phyloP scores from a whole-genome alignment of 2,888 invertebrate species.

The Drosophila rellima region DNA sequence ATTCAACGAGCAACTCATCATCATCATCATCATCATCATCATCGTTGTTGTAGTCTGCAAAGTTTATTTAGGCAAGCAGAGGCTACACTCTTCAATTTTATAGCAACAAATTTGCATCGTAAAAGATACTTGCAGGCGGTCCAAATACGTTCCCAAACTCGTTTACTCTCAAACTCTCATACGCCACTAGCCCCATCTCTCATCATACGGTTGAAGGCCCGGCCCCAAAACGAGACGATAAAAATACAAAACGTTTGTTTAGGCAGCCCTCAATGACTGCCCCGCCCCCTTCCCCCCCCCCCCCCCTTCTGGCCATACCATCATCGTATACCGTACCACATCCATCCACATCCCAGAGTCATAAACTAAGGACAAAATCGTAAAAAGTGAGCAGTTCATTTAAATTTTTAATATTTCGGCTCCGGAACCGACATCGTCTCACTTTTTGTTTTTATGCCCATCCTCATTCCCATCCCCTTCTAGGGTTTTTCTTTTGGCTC shows the following conservation, averaged over 20 bases:
- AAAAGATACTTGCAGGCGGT: conserved; percentile 71
- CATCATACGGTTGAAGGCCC: conserved; percentile 1
- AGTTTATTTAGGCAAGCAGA: conserved; percentile 76
- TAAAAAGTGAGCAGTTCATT: conserved; percentile 81
- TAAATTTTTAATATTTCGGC: conserved; percentile 81
- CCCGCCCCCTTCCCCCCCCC: conserved; percentile 1
- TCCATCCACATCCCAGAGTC: conserved; percentile 54
- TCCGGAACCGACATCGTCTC: conserved; percentile 39
- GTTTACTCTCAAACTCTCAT: not conserved
- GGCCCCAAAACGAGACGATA: conserved; percentile 58
- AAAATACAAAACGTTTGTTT: conserved; percentile 80
- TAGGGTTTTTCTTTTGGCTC: conserved; percentile 6
- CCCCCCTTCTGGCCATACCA: not conserved
- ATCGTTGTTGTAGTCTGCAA: conserved; percentile 76
- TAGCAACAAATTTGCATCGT: conserved; percentile 80
- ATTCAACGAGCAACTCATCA: conserved; percentile 67
- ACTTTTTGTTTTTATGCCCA: conserved; percentile 54
- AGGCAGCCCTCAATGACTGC: conserved; percentile 65
- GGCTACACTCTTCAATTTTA: conserved; percentile 81
- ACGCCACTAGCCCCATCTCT: conserved; percentile 17
- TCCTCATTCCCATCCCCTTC: conserved; percentile 14
- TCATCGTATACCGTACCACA: conserved; percentile 14
- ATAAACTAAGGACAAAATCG: conserved; percentile 81
- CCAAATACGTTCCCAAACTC: conserved; percentile 35
- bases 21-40: conserved; percentile 76